Evolutionary conservation across 2,888 invertebrate genomes (phyloP), one percentile per base, ranked within the genome.

Genomic region (Mythimna vitellina): DNA sequence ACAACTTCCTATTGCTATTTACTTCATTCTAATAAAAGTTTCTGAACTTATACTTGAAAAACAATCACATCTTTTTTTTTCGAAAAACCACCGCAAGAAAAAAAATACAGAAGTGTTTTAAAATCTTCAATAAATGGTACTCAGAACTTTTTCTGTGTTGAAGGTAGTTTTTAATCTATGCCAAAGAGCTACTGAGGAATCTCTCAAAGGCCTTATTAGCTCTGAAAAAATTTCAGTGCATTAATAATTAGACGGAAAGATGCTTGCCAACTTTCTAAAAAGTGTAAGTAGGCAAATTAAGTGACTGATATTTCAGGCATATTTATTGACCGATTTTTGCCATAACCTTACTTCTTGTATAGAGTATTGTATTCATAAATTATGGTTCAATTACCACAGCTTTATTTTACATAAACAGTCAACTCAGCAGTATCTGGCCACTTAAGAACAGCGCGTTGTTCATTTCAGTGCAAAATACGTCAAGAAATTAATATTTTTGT

Each of bases 221-320:
- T 58, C 22, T 63, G 20, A 78, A 78, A 72, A 73, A 8, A 17
- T 20, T 61, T 7, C 29, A 64, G 29, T 46, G 58, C 54, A 32
- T 35, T 17, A 9, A n/a, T n/a, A 32, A 77, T 17, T 32, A 1
- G 2, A 69, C 22, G 17, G 14, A 5, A 12, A 38, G n/a, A 12
- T 17, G 10, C 29, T 38, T n/a, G 3, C 7, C 9, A 32, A 29
- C 25, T 32, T 70, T 35, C 57, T n/a, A 3, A 9, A 20, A 46
- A 46, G 6, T 58, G 6, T n/a, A 5, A 35, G 29, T 14, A 35
- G 10, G 22, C 12, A 42, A 42, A 60, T 10, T 32, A 42, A 12
- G 14, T 0, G 3, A 69, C 25, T n/a, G 1, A 32, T 22, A 20
- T 51, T 22, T 22, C 12, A 38, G 35, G 17, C 29, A 22, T 42